phyloP scores from a whole-genome alignment of 2,888 invertebrate species.

The Ophion ventricosus region DNA sequence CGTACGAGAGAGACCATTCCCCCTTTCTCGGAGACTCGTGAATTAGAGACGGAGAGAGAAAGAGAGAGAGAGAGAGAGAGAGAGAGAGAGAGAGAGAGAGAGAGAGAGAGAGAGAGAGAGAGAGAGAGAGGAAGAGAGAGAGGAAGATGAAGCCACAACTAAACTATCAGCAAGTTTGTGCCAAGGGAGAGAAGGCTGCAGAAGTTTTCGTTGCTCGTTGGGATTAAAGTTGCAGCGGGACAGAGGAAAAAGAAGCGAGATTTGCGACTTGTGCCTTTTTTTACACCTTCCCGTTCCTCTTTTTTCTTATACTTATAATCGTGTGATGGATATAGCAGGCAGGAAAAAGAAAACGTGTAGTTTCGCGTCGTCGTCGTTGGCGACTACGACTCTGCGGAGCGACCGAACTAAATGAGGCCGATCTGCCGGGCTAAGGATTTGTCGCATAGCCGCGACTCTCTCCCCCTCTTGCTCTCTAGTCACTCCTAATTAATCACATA shows the following conservation, averaged over 20 bases:
- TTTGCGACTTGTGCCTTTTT: slow-evolving; percentile 19
- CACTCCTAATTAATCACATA: slow-evolving; percentile 56
- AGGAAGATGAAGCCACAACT: slow-evolving; percentile 43
- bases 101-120: slow-evolving; percentile 7
- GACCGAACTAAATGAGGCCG: slow-evolving; percentile 56
- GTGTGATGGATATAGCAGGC: slow-evolving; percentile 3
- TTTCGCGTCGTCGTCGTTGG: background rate
- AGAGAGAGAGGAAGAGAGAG: slow-evolving; percentile 15
- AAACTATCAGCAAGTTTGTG: slow-evolving; percentile 59
- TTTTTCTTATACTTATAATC: slow-evolving; percentile 19
- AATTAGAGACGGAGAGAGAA: slow-evolving; percentile 10
- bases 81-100: slow-evolving; percentile 12
- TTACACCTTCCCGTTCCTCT: slow-evolving; percentile 6
- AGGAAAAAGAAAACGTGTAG: background rate
- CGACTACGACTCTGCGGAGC: slow-evolving; percentile 42
- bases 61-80: slow-evolving; percentile 15
- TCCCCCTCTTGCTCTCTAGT: slow-evolving; percentile 36
- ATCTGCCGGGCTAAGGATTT: slow-evolving; percentile 50
- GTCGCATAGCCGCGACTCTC: slow-evolving; percentile 45
- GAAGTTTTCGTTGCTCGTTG: slow-evolving; percentile 60
- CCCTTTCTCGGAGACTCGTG: slow-evolving; percentile 39
- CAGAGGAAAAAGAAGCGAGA: slow-evolving; percentile 47
- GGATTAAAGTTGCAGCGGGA: slow-evolving; percentile 66
- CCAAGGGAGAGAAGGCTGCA: slow-evolving; percentile 19
- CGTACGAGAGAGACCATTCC: slow-evolving; percentile 45